Evolutionary conservation across 2,888 invertebrate genomes (phyloP).

Genomic region (Maniola hyperantus): DNA sequence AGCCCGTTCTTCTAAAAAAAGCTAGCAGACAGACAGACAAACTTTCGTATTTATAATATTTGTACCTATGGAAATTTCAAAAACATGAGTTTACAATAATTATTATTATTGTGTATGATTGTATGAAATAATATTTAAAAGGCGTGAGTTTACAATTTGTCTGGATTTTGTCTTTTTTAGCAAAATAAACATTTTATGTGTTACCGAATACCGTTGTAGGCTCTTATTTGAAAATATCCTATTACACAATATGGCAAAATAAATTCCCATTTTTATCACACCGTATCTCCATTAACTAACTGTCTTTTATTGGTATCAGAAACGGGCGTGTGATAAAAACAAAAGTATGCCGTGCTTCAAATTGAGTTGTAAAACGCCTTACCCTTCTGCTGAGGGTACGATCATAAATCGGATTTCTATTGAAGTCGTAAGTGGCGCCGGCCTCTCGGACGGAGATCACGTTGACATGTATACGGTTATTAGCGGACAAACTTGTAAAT

Average conservation of each 20-base stretch:
- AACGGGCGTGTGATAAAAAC: slow-evolving; percentile 45
- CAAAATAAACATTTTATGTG: background rate
- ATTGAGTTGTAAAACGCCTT: slow-evolving; percentile 74
- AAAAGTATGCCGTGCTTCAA: slow-evolving; percentile 62
- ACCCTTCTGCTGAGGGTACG: slow-evolving; percentile 65
- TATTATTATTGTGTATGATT: too few relatives aligned
- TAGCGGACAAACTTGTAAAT: slow-evolving; percentile 64
- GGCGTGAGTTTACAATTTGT: background rate
- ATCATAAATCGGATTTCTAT: slow-evolving; percentile 70
- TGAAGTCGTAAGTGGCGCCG: slow-evolving; percentile 69
- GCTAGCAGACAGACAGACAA: too few relatives aligned
- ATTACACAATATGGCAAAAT: slow-evolving; percentile 3
- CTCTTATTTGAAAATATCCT: slow-evolving; percentile 3
- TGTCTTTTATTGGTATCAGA: slow-evolving; percentile 35
- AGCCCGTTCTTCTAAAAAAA: too few relatives aligned
- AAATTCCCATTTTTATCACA: slow-evolving; percentile 15
- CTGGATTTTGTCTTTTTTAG: background rate
- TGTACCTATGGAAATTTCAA: too few relatives aligned
- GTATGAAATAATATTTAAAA: background rate
- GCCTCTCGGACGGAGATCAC: slow-evolving; percentile 57
- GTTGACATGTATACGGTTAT: slow-evolving; percentile 66
- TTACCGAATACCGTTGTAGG: background rate
- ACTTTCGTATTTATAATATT: too few relatives aligned
- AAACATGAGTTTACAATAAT: too few relatives aligned
- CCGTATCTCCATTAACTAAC: slow-evolving; percentile 30